Conservation (phyloP, 2,113 vertebrate genomes). For the Malurus alboscapulatus region DNA sequence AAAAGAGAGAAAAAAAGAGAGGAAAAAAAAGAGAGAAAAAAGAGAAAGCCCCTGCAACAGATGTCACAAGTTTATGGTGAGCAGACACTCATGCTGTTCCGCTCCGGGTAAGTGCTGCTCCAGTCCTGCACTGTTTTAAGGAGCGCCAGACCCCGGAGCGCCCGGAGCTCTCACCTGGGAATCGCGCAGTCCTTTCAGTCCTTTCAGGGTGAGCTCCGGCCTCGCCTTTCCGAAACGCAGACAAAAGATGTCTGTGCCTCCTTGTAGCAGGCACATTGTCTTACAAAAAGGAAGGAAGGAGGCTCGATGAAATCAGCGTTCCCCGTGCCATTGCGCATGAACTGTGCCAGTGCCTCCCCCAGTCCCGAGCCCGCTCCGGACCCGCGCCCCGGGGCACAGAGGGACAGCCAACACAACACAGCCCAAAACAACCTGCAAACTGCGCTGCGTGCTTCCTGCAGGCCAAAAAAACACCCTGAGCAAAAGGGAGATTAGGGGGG, state of each 20-base stretch:
- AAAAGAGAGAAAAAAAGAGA: no score
- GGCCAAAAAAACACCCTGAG: background rate
- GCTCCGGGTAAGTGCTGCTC: background rate
- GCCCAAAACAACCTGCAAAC: no score
- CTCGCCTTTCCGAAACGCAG: background rate
- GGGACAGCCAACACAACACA: no score
- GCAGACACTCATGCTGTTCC: background rate
- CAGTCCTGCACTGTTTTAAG: rapidly evolving
- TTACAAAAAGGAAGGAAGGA: constrained; percentile 49
- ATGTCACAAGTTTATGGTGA: background rate
- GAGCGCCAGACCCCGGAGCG: rapidly evolving
- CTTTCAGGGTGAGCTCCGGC: background rate
- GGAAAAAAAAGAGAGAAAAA: background rate
- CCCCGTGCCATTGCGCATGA: background rate
- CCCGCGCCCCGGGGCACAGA: no score
- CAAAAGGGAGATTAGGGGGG: background rate
- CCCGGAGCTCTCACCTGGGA: background rate
- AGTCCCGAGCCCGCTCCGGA: background rate
- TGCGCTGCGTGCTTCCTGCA: rapidly evolving
- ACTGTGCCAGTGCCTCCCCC: background rate
- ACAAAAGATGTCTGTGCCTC: background rate
- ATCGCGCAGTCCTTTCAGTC: background rate
- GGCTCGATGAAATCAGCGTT: background rate
- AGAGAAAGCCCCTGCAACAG: background rate
- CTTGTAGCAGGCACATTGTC: background rate